Evolutionary conservation across 2,888 invertebrate genomes (phyloP), one percentile per base, ranked within the genome.

Genomic region (Erebia aethiops): DNA sequence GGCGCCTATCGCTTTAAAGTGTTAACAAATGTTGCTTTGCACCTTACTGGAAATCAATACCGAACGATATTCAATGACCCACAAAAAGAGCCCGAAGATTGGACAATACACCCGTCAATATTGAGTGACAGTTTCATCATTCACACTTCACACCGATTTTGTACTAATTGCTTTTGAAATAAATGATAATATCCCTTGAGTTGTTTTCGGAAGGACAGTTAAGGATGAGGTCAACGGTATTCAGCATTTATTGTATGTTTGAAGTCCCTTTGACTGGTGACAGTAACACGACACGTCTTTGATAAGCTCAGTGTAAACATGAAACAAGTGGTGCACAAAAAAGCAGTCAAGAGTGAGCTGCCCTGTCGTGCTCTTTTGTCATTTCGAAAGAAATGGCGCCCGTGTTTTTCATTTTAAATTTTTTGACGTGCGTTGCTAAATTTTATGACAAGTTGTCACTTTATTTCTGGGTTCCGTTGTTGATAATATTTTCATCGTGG

Each of bases 281-380:
- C 76, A 76, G 78, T 70, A 77, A 79, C 77, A 76, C 71, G 80
- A 80, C 78, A 77, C 76, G 75, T 70, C 74, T 77, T 77, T 78
- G 76, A 77, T 79, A 76, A 74, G 75, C 71, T 71, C 75, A 70
- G 70, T 71, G 74, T 77, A 77, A 77, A 79, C 77, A 78, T 71
- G 71, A 77, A 77, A 79, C 77, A 78, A 71, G 71, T 41, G 71
- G 43, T 46, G 52, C 56, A 62, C 67, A 73, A 77, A 77, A 67
- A 71, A n/a, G n/a, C 58, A 71, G 76, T 57, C 74, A 70, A 71
- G 71, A 49, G 61, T 49, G 46, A 21, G 21, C 13, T 10, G 18
- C 11, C 43, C 64, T 66, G 60, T 61, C 69, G 65, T 64, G 67
- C 61, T 70, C 70, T 67, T 73, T 71, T 73, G 73, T 73, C 67